Base-by-base conservation (phyloP, 2,797 vertebrate genomes). In the Cyclura pinguis region DNA sequence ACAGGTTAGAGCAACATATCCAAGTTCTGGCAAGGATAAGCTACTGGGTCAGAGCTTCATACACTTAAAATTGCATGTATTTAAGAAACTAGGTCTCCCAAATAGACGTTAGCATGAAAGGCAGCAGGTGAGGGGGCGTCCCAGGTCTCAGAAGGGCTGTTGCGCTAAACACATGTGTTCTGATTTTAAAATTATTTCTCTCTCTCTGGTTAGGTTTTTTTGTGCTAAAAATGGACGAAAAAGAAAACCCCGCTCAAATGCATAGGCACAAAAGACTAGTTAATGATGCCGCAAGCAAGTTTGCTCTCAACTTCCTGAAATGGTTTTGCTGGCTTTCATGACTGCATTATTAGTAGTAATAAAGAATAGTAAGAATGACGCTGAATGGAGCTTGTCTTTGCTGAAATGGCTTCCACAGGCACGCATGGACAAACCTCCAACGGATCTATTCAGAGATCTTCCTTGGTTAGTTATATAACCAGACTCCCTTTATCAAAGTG, bases 321-420 rank as follows among this genome's bases (percentile, higher is more conserved):
- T 18, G 22, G 87, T 92, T 90, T 92, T 88, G 85, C 20, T 0
- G 80, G 90, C 86, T 69, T 95, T 92, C 91, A 93, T 89, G 29
- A 91, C 91, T 89, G 93, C 7, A 69, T 94, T 96, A 93, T 93
- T 95, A 69, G 27, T 29, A 10, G 27, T 69, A 69, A 67, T 95
- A 96, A 50, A 27, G 42, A 78, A 12, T 78, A 47, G 92, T 90
- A 94, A 91, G 88, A 95, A 92, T 4, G 85, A 92, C 50, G 92
- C 93, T 87, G 93, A 91, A 35, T 86, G 94, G 94, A 95, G 42
- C 62, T 32, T 5, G 67, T 88, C 91, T 88, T 88, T 94, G 42
- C 93, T 89, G 95, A 93, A 95, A 93, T 35, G 9, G 27, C 38
- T 20, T 29, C n/a, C 20, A 73, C 42, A 52, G 52, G 52, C 52